phyloP scores from a whole-genome alignment of 1,140 invertebrate species.

The Chrysomallon squamiferum region DNA sequence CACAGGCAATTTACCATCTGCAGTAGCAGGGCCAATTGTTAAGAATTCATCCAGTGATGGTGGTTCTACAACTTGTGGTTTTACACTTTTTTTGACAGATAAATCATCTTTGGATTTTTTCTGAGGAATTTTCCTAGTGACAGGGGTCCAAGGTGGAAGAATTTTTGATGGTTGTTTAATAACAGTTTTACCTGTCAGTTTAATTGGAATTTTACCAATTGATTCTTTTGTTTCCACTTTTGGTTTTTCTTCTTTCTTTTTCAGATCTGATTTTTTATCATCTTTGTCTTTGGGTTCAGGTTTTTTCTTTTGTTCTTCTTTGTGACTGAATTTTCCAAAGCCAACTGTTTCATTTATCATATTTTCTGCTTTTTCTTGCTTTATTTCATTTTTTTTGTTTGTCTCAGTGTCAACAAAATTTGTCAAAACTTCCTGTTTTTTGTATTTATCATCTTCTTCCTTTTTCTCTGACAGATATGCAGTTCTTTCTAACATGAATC shows the following conservation, averaged over 20 bases:
- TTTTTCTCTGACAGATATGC: conserved; percentile 25
- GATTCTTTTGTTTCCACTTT: conserved; percentile 10
- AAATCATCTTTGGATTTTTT: background rate
- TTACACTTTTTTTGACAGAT: background rate
- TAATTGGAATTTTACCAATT: conserved; percentile 27
- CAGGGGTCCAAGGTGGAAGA: conserved; percentile 42
- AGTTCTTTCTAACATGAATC: conserved; percentile 43
- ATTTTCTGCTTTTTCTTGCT: conserved; percentile 12
- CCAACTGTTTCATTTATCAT: background rate
- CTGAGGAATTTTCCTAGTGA: conserved; percentile 8
- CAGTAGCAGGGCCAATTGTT: background rate
- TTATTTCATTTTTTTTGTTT: conserved; percentile 8
- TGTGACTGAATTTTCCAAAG: too few relatives aligned
- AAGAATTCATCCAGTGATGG: background rate
- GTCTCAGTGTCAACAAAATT: background rate
- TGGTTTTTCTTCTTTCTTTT: conserved; percentile 7
- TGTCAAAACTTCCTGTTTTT: conserved; percentile 9
- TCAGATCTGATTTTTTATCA: conserved; percentile 8
- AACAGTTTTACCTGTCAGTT: conserved; percentile 29
- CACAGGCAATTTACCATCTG: background rate
- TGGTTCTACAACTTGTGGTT: background rate
- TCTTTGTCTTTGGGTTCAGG: background rate
- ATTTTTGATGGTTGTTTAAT: conserved; percentile 16
- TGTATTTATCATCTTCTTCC: conserved; percentile 7
- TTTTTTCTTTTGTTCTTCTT: conserved; percentile 4